A percentile compares a stretch with the other conserved stretches of the same genome.
phyloP scores from a whole-genome alignment of 2,113 vertebrate species.

The Sisor rabdophorus region DNA sequence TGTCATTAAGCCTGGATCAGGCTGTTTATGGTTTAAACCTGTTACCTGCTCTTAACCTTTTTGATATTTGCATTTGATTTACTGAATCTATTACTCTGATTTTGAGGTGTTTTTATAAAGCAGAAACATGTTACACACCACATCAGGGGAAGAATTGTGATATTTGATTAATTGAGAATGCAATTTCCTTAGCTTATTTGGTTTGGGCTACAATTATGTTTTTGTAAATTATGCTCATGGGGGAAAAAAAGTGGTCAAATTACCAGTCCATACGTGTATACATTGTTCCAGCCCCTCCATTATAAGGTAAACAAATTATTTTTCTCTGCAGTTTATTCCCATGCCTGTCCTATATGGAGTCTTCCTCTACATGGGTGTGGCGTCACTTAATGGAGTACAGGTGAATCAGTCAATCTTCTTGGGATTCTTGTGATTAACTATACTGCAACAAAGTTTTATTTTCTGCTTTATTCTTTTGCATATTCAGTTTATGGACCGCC shows the following conservation, averaged over 20 bases:
- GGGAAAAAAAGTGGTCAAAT: neutral
- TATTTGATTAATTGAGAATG: neutral
- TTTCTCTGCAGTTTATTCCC: constrained; percentile 66
- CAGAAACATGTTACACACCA: neutral
- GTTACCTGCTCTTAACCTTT: neutral
- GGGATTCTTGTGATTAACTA: neutral
- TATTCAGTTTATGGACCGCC: constrained; percentile 93
- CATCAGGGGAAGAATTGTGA: neutral
- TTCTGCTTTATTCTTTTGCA: neutral
- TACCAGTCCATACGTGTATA: neutral
- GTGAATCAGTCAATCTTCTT: constrained; percentile 48
- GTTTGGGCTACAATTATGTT: neutral
- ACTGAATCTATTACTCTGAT: neutral
- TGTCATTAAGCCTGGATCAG: neutral
- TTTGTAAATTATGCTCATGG: neutral
- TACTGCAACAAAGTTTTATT: neutral
- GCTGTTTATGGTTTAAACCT: neutral
- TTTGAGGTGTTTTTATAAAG: neutral
- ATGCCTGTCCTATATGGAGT: constrained; percentile 77
- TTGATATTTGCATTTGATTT: neutral
- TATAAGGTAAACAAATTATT: neutral
- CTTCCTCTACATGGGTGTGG: constrained; percentile 76
- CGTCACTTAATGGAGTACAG: constrained; percentile 75
- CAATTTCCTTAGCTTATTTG: neutral
- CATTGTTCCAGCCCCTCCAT: neutral